phyloP scores from a whole-genome alignment of 2,797 vertebrate species.

The Knipowitschia caucasica region DNA sequence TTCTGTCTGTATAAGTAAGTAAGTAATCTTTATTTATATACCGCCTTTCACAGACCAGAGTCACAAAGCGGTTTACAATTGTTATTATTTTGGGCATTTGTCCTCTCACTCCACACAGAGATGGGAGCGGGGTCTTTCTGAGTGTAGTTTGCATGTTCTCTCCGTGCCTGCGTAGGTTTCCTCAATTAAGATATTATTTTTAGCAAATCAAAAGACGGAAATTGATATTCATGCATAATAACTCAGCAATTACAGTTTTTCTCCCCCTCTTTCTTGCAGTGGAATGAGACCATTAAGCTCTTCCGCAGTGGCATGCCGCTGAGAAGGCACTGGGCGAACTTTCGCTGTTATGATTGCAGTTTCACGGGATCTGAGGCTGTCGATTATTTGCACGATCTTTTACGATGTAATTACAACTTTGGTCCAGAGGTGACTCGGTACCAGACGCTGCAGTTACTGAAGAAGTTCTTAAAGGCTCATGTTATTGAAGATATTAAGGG shows the following conservation, averaged over 20 bases:
- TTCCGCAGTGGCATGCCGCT: slow-evolving; percentile 89
- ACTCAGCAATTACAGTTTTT: not conserved
- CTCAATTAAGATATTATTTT: not conserved
- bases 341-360: slow-evolving; percentile 86
- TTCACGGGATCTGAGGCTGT: slow-evolving; percentile 88
- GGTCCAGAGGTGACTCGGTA: slow-evolving; percentile 90
- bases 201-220: not conserved
- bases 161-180: too few species aligned
- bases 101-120: too few species aligned
- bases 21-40: too few species aligned
- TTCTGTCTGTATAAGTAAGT: too few species aligned
- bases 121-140: too few species aligned
- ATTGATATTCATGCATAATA: slow-evolving; percentile 4
- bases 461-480: slow-evolving; percentile 92
- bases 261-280: slow-evolving; percentile 71
- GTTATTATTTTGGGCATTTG: too few species aligned
- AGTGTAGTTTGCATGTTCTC: too few species aligned
- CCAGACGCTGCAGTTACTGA: slow-evolving; percentile 90
- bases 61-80: too few species aligned
- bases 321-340: slow-evolving; percentile 85
- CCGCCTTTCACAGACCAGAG: too few species aligned
- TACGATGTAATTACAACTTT: slow-evolving; percentile 87
- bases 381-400: slow-evolving; percentile 84
- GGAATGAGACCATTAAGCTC: slow-evolving; percentile 94
- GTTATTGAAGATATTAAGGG: slow-evolving; percentile 95